Base-by-base conservation (phyloP, 2,113 vertebrate genomes). In the Stercorarius parasiticus region DNA sequence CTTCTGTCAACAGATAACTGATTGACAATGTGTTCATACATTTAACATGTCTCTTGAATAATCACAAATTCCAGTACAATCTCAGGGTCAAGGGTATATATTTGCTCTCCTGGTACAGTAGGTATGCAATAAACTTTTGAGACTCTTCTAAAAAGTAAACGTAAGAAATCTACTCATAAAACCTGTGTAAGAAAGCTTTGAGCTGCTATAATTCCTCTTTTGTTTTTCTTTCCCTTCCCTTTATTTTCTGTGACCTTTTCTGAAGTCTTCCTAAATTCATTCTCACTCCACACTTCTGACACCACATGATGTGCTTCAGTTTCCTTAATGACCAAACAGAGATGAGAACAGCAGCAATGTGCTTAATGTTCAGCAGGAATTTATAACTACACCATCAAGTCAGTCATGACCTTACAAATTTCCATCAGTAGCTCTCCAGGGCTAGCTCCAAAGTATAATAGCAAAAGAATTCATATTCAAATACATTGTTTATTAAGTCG, bases 371-470 rank as follows among this genome's bases (percentile, higher is more conserved):
- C 78, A 86, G 45, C 50, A 88, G 83, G 79, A 97, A 97, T 96
- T 94, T 83, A 82, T 97, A 97, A 95, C 82, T 92, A 94, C 79
- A 52, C 69, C 62, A 97, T 93, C 96, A 93, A 96, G 90, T 95
- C 96, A 95, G 86, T 93, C 94, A 88, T 79, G 96, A 94, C 88
- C 92, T 97, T 96, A 95, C 67, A 82, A 73, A 92, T 92, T 94
- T 85, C 77, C 73, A 67, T 87, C 73, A 88, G 88, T 17, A 89
- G 66, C 82, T 92, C 80, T 62, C 76, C 7, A 4, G 59, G 88
- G 80, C 88, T 58, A 62, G 62, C 23, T 66, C 42, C 26, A 64
- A 73, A 79, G 21, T 27, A 11, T 45, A 91, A 58, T 5, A 82
- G 47, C 42, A 62, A 83, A 96, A 84, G 25, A 88, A 92, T 64